Base-by-base conservation (phyloP, 2,797 vertebrate species). In the Coregonus sp. region DNA sequence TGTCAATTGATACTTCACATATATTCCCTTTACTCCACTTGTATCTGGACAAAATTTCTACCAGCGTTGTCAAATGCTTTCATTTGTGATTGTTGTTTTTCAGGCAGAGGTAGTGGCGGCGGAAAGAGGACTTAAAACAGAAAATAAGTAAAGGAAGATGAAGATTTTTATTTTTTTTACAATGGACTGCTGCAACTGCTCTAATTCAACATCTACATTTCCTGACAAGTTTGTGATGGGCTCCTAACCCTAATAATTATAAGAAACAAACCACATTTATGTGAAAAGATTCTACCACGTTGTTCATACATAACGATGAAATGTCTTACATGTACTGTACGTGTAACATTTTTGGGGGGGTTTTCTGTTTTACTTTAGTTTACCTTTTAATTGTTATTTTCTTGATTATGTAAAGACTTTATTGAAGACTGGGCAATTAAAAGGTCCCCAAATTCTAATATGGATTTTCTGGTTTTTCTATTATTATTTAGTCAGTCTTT, bases 361-460 rank as follows among this genome's bases (percentile, higher is more conserved):
- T 37, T 18, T 69, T 50, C 18, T 29, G 6, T 71, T 50, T 52
- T 52, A 25, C 25, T 71, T 25, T 72, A 54, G 20, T 56, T 6
- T 16, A 52, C 25, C 2, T 72, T 29, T 71, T 54, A 51, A 25
- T 50, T 29, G 25, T 15, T 67, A 16, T 35, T 12, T 52, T 72
- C 50, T 14, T 35, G 3, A 37, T 14, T 25, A 50, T 72, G 70
- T 16, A 72, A 54, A 72, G 51, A 51, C 20, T 54, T n/a, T 9
- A 31, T 52, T 69, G 67, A n/a, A 69, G 33, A 1, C 18, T 20
- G 67, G 18, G 25, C 50, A 56, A 72, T 37, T 70, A 72, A 72
- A 72, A n/a, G 16, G 20, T 33, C 66, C 66, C 31, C 16, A 29
- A 15, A n/a, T 2, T n/a, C 5, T 20, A 18, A 51, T 29, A 11